These are phyloP conservation scores for Digitonthophagus gazella DNA, from an alignment of 2,888 invertebrate species.

Conservation along the genomic window DNA sequence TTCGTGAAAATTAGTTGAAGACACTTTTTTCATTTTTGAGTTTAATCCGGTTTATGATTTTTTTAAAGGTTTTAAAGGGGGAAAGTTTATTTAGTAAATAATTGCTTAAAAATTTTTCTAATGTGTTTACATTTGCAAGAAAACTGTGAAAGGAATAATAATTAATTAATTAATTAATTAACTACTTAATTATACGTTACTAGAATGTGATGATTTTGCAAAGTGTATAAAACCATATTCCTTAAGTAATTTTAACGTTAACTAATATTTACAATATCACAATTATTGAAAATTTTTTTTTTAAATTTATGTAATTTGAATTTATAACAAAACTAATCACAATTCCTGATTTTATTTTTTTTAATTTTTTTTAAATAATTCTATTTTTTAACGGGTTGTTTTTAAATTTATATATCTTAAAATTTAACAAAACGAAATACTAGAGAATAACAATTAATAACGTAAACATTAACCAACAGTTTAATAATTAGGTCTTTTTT, in stretches of 20 bases:
- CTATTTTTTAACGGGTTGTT: no score
- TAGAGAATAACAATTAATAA: constrained; percentile 7
- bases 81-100: no score
- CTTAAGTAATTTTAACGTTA: not conserved
- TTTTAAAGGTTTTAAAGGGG: not conserved
- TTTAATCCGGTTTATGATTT: not conserved
- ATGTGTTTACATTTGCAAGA: no score
- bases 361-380: constrained; percentile 13
- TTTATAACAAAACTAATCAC: constrained; percentile 41
- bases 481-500: constrained; percentile 37
- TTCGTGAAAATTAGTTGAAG: not conserved
- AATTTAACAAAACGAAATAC: not conserved
- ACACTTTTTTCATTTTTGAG: not conserved
- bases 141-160: not conserved
- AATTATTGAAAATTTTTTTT: constrained; percentile 41
- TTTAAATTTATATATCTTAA: constrained; percentile 29
- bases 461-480: not conserved
- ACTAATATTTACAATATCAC: constrained; percentile 51
- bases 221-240: not conserved
- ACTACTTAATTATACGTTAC: no score
- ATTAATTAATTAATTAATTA: not conserved
- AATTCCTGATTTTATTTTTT: constrained; percentile 34
- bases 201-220: not conserved
- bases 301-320: not conserved
- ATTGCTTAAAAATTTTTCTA: no score